Percentiles rank a stretch among this genome's conserved stretches.
These are phyloP conservation scores for Drosophila ezoana DNA, from an alignment of 2,888 invertebrate genomes.

Conservation along the genomic window DNA sequence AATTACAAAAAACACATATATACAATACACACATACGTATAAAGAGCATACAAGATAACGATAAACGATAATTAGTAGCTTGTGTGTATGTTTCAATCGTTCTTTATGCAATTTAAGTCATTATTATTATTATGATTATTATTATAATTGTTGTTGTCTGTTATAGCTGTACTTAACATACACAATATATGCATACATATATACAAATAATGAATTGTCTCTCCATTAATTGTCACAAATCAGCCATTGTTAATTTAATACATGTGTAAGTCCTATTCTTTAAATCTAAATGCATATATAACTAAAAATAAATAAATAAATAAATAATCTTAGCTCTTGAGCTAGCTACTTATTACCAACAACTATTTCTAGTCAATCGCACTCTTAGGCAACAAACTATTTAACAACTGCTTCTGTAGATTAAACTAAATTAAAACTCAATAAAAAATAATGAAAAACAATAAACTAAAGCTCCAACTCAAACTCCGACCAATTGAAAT, in stretches of 20 bases:
- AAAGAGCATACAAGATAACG: slow-evolving; percentile 10
- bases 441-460: slow-evolving; percentile 2
- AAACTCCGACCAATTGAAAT: slow-evolving; percentile 74
- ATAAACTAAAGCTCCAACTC: slow-evolving; percentile 38
- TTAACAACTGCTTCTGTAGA: slow-evolving; percentile 30
- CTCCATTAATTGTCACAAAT: slow-evolving; percentile 58
- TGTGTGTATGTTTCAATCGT: slow-evolving; percentile 42
- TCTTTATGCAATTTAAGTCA: slow-evolving; percentile 52
- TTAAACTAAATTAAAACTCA: slow-evolving; percentile 11
- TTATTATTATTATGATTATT: slow-evolving; percentile 23
- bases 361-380: slow-evolving; percentile 61
- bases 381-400: slow-evolving; percentile 23
- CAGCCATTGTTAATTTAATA: slow-evolving; percentile 77
- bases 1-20: slow-evolving; percentile 23
- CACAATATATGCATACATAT: slow-evolving; percentile 16
- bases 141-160: slow-evolving; percentile 72
- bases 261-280: slow-evolving; percentile 71
- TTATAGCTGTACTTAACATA: slow-evolving; percentile 74
- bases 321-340: slow-evolving; percentile 20
- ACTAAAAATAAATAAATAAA: slow-evolving; percentile 16
- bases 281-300: slow-evolving; percentile 26
- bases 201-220: slow-evolving; percentile 42
- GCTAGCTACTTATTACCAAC: slow-evolving; percentile 10
- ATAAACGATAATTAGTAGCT: slow-evolving; percentile 16
- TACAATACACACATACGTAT: slow-evolving; percentile 2